Conservation (phyloP, 2,888 invertebrate genomes). For the Pseudoips prasinana region DNA sequence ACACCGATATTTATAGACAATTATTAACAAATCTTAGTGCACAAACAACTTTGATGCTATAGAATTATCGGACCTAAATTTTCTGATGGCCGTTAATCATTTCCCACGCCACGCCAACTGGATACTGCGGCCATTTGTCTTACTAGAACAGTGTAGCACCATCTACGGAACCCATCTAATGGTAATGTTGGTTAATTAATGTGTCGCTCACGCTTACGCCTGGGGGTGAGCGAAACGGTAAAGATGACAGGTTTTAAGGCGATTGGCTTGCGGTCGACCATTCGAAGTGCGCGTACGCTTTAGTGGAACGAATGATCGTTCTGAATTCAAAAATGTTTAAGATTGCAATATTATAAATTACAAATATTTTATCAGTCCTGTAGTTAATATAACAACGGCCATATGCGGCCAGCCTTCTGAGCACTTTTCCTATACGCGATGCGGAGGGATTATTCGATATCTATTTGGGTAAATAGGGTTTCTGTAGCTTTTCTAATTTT, state of each 20-base stretch:
- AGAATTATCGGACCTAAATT: slow-evolving; percentile 35
- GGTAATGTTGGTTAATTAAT: slow-evolving; percentile 37
- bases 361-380: too few species aligned
- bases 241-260: neutral
- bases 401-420: neutral
- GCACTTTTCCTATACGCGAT: too few species aligned
- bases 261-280: too few species aligned
- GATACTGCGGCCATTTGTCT: slow-evolving; percentile 44
- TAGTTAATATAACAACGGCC: too few species aligned
- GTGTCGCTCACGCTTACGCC: slow-evolving; percentile 35
- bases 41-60: too few species aligned
- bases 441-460: neutral
- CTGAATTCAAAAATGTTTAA: too few species aligned
- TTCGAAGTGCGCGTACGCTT: too few species aligned
- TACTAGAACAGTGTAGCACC: slow-evolving; percentile 36
- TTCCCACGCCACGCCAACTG: slow-evolving; percentile 58
- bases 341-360: too few species aligned
- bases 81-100: slow-evolving; percentile 43
- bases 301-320: too few species aligned
- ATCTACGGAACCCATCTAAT: slow-evolving; percentile 46
- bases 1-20: too few species aligned
- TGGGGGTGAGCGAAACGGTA: slow-evolving; percentile 13
- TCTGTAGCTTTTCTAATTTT: neutral
- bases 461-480: neutral
- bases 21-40: too few species aligned